Base-by-base conservation (phyloP, 2,113 vertebrate genomes). In the Clarias magur region DNA sequence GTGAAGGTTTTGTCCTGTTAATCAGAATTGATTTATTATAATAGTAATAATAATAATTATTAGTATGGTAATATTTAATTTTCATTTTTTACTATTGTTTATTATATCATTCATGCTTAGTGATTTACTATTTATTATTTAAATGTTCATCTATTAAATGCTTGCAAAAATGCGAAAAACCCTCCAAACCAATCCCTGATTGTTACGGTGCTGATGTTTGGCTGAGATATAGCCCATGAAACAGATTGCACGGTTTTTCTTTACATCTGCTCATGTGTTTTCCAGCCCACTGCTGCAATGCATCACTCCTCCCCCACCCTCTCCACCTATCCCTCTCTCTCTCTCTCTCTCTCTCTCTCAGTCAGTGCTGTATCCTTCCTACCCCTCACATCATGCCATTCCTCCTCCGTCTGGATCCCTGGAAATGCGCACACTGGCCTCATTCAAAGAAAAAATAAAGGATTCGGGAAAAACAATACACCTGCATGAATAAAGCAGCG, bases 251-350 rank as follows among this genome's bases (percentile, higher is more conserved):
- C 34, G 12, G 3, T 12, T 34, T 15, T 25, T 21, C 15, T 60
- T 23, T 12, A 65, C 80, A 83, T 83, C 25, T 84, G 53, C 65
- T 72, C 67, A 59, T 42, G 86, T 80, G 73, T 83, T 86, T 90
- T 87, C 89, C 87, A 87, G 87, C 84, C 60, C 85, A 85, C 80
- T 90, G 83, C 92, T 91, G 92, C 80, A 91, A 87, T 92, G 92
- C 92, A 92, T 92, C 92, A 92, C 83, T 84, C 84, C 83, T 60
- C n/a, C 62, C 65, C 68, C 48, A 25, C 70, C 60, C 83, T 78
- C 85, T 82, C 8, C 54, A 23, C 62, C 23, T n/a, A 60, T 65
- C 62, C 56, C 67, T 82, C 88, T 82, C 84, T 38, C 54, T 72
- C 54, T 21, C 53, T 63, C 82, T 78, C 83, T 38, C 70, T 81